phyloP scores from a whole-genome alignment of 2,797 vertebrate species.

The Oreochromis mossambicus region DNA sequence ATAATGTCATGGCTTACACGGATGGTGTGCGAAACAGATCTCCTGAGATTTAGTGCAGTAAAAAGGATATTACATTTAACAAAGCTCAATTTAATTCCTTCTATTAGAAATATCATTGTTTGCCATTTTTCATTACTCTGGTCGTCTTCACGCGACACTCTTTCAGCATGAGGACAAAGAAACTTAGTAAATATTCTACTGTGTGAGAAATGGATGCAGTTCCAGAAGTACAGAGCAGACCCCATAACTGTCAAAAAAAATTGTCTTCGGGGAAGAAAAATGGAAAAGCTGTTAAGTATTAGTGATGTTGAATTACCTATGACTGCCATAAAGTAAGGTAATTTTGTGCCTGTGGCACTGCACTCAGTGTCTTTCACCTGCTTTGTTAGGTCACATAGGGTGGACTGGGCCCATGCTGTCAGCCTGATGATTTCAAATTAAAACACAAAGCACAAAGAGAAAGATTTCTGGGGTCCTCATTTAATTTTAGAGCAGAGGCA shows the following conservation, averaged over 20 bases:
- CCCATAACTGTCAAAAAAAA: background rate
- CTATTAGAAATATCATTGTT: background rate
- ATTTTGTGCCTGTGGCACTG: background rate
- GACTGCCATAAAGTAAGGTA: background rate
- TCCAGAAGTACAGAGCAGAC: background rate
- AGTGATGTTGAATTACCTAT: background rate
- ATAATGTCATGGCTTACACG: background rate
- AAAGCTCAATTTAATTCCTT: background rate
- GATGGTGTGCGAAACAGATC: background rate
- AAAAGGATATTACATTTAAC: background rate
- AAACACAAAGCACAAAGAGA: background rate
- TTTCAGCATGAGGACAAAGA: background rate
- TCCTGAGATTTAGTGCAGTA: background rate
- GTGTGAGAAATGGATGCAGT: background rate
- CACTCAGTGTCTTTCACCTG: background rate
- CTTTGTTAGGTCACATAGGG: background rate
- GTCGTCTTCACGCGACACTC: background rate
- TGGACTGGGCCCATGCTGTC: background rate
- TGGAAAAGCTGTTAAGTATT: background rate
- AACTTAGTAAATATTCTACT: background rate
- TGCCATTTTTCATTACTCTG: background rate
- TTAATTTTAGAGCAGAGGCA: background rate
- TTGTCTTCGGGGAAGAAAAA: background rate
- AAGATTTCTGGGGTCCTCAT: background rate
- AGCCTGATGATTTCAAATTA: background rate